Conservation (phyloP, 2,113 vertebrate genomes). For the Planiliza haematocheilus region DNA sequence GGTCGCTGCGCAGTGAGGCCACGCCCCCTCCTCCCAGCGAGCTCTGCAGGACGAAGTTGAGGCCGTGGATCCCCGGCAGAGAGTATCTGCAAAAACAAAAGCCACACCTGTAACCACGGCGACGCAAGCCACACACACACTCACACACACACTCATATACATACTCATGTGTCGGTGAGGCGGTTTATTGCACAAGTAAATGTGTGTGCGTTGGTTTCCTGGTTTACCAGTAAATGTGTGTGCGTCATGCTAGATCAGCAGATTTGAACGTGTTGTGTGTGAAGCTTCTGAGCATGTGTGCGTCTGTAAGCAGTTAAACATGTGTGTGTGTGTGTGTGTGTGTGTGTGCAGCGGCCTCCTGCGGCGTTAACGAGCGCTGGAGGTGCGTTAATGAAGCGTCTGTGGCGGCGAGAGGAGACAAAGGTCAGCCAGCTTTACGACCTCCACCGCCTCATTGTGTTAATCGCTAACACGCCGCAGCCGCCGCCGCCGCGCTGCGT, state of each 20-base stretch:
- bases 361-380: conserved; percentile 41
- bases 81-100: conserved; percentile 81
- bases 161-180: conserved; percentile 29
- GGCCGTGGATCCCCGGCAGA: conserved; percentile 86
- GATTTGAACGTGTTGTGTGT: conserved; percentile 2
- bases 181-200: conserved; percentile 24
- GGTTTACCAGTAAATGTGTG: conserved; percentile 17
- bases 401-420: conserved; percentile 38
- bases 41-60: conserved; percentile 90
- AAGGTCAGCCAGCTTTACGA: conserved; percentile 54
- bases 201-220: conserved; percentile 21
- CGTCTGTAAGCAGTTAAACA: conserved; percentile 40
- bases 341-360: conserved; percentile 14
- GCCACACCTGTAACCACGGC: conserved; percentile 1
- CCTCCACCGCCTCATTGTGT: conserved; percentile 28
- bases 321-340: conserved; percentile 6
- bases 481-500: too few species aligned
- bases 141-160: conserved; percentile 27
- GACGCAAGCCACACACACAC: conserved; percentile 3
- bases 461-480: conserved; percentile 47
- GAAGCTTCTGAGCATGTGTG: conserved; percentile 29
- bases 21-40: conserved; percentile 88
- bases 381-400: conserved; percentile 51
- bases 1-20: conserved; percentile 89
- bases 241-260: conserved; percentile 1